Evolutionary conservation across 2,797 vertebrate genomes (phyloP).

Genomic region (Pseudotriccus pelzelni): DNA sequence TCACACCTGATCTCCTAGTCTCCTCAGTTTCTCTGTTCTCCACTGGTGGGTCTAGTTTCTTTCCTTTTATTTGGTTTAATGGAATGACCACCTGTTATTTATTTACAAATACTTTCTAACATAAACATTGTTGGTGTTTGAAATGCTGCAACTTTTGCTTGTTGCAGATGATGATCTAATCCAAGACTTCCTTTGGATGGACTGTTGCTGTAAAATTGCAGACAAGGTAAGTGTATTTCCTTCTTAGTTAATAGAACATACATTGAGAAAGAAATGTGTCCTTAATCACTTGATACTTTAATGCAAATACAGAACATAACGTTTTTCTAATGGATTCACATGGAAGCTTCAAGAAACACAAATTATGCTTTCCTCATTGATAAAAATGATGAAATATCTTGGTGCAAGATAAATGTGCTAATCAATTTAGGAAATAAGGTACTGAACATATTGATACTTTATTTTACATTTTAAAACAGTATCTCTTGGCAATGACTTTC

Average conservation of each 20-base stretch:
- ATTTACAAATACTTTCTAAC: background rate
- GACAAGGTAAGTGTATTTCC: slow-evolving; percentile 76
- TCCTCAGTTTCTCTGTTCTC: background rate
- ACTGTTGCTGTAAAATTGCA: slow-evolving; percentile 92
- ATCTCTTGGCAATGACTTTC: slow-evolving; percentile 97
- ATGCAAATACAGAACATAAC: background rate
- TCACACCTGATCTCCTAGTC: background rate
- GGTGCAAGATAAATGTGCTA: background rate
- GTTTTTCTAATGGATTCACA: background rate
- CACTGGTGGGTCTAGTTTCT: background rate
- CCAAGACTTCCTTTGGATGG: slow-evolving; percentile 94
- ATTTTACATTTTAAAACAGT: slow-evolving; percentile 80
- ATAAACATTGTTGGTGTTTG: slow-evolving; percentile 21
- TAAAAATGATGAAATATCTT: background rate
- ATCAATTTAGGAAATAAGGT: background rate
- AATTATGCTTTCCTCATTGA: background rate
- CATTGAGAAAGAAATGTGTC: background rate
- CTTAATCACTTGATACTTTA: background rate
- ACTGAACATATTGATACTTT: slow-evolving; percentile 27
- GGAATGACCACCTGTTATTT: background rate
- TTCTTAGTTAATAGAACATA: background rate
- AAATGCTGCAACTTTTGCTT: slow-evolving; percentile 58
- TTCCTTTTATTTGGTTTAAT: background rate
- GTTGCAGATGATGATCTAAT: slow-evolving; percentile 90
- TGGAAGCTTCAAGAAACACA: background rate